Evolutionary conservation across 2,797 vertebrate genomes (phyloP).

Genomic region (Orestias chungarensis): DNA sequence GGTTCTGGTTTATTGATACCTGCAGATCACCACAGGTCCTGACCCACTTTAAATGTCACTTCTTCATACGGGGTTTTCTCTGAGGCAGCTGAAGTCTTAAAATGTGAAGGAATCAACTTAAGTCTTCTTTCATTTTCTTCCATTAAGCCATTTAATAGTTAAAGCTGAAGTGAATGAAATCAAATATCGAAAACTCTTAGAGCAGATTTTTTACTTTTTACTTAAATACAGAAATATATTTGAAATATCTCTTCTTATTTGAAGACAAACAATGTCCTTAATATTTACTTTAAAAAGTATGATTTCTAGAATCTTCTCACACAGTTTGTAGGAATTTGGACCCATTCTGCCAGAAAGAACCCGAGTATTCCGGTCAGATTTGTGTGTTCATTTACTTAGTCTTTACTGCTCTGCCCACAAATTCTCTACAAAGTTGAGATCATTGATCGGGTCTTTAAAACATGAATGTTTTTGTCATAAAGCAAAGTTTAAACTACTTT

Average conservation of each 20-base stretch:
- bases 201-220: too few species aligned
- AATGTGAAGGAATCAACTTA: neutral
- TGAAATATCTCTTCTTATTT: too few species aligned
- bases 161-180: neutral
- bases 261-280: too few species aligned
- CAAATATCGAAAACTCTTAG: too few species aligned
- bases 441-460: neutral
- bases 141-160: neutral
- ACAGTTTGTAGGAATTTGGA: neutral
- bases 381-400: neutral
- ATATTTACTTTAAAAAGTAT: too few species aligned
- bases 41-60: neutral
- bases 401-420: neutral
- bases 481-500: neutral
- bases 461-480: neutral
- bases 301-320: neutral
- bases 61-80: neutral
- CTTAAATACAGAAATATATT: neutral
- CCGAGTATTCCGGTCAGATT: neutral
- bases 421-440: neutral
- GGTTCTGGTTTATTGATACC: conserved; percentile 4
- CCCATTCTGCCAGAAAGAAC: neutral
- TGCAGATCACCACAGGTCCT: conserved; percentile 3
- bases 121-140: neutral
- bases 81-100: neutral